Evolutionary conservation across 2,888 invertebrate species (phyloP).

Genomic region (Creontiades dilutus): DNA sequence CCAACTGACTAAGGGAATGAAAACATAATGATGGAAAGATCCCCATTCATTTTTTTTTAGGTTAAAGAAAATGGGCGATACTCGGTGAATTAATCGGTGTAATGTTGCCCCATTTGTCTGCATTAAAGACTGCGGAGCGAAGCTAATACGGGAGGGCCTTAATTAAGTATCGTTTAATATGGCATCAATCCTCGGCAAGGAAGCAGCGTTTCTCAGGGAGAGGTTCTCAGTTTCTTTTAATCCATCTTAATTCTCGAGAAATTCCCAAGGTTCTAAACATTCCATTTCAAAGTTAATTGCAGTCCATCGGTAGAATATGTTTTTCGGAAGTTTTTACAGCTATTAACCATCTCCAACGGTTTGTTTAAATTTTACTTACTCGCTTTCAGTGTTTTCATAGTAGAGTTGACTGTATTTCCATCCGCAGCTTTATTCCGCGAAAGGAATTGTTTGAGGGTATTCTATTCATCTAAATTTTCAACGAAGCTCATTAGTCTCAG

Average conservation of each 20-base stretch:
- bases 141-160: conserved; percentile 9
- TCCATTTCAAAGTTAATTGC: neutral
- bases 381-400: too few relatives aligned
- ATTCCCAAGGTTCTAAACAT: neutral
- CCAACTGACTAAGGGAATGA: too few relatives aligned
- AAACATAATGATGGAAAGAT: neutral
- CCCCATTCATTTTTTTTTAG: neutral
- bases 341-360: neutral
- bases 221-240: conserved; percentile 9
- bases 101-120: conserved; percentile 20
- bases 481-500: too few relatives aligned
- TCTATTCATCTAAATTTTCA: too few relatives aligned
- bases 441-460: too few relatives aligned
- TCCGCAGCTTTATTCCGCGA: too few relatives aligned
- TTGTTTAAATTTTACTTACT: neutral
- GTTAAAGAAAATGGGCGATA: neutral
- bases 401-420: too few relatives aligned
- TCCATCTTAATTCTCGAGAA: neutral
- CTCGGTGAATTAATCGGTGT: neutral
- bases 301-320: neutral
- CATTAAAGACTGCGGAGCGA: conserved; percentile 3
- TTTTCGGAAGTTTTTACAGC: neutral
- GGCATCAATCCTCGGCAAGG: conserved; percentile 1
- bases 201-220: neutral
- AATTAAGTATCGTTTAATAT: conserved; percentile 39